Percentiles rank a stretch among this genome's conserved stretches.
These are phyloP conservation scores for Pongo pygmaeus DNA, from an alignment of 2,113 vertebrate genomes.

Conservation along the genomic window DNA sequence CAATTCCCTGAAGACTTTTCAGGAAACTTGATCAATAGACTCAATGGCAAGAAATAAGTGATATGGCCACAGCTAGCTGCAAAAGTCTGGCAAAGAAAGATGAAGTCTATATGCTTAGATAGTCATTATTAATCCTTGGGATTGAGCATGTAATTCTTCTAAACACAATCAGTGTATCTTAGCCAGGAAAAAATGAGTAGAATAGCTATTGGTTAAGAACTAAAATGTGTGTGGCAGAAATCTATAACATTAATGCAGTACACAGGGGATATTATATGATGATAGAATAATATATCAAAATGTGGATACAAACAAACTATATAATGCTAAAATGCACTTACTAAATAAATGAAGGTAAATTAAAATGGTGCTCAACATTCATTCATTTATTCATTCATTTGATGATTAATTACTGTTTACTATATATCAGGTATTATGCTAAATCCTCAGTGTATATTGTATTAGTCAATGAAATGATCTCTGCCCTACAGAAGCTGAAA, in stretches of 20 bases:
- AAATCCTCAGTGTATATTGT: not conserved
- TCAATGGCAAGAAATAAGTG: not conserved
- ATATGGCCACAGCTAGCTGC: not conserved
- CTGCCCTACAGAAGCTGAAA: not conserved
- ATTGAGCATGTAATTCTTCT: not conserved
- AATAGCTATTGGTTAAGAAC: not conserved
- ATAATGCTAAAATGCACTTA: not conserved
- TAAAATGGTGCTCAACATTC: not conserved
- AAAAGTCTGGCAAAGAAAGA: not conserved
- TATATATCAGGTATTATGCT: not conserved
- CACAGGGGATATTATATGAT: not conserved
- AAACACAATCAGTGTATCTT: not conserved
- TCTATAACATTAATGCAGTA: not conserved
- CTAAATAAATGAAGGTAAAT: not conserved
- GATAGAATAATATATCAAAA: not conserved
- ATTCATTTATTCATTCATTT: not conserved
- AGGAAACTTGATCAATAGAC: not conserved
- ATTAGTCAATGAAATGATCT: not conserved
- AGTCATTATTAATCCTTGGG: not conserved
- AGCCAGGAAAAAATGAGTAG: not conserved
- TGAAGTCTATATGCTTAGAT: not conserved
- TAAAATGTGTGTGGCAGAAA: not conserved
- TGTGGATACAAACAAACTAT: not conserved
- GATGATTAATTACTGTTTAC: not conserved
- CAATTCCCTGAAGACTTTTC: not conserved